A percentile compares a stretch with the other conserved stretches of the same genome.
Evolutionary conservation across 2,888 invertebrate species (phyloP).

Genomic region (Minunthozetes semirufus): DNA sequence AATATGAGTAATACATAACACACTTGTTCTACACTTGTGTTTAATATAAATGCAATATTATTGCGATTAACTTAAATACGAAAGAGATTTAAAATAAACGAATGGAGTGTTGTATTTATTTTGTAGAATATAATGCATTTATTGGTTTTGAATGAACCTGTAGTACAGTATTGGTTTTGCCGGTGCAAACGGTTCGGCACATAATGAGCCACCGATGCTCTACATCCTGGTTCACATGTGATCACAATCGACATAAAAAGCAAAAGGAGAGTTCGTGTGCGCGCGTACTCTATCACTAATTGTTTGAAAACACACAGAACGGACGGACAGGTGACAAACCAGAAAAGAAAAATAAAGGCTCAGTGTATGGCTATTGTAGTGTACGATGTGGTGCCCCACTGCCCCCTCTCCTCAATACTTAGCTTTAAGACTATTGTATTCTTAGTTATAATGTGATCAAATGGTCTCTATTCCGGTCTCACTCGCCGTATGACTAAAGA

Average conservation of each 20-base stretch:
- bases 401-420: not conserved
- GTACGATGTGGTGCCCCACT: not conserved
- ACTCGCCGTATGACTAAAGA: not conserved
- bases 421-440: not conserved
- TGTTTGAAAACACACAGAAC: constrained; percentile 1
- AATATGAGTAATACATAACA: too few species aligned
- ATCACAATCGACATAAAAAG: not conserved
- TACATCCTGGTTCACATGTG: constrained; percentile 31
- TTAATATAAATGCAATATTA: not conserved
- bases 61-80: not conserved
- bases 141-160: not conserved
- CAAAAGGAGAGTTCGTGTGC: constrained; percentile 15
- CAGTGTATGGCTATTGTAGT: not conserved
- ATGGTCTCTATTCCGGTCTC: constrained; percentile 30
- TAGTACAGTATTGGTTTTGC: not conserved
- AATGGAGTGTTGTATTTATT: not conserved
- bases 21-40: not conserved
- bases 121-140: not conserved
- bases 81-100: not conserved
- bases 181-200: not conserved
- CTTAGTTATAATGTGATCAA: constrained; percentile 21
- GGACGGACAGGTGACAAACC: constrained; percentile 28
- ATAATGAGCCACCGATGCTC: not conserved
- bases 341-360: constrained; percentile 9
- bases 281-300: constrained; percentile 11